Evolutionary conservation across 2,797 vertebrate genomes (phyloP), one percentile per base, ranked within the genome.

Genomic region (Ptychobarbus kaznakovi): DNA sequence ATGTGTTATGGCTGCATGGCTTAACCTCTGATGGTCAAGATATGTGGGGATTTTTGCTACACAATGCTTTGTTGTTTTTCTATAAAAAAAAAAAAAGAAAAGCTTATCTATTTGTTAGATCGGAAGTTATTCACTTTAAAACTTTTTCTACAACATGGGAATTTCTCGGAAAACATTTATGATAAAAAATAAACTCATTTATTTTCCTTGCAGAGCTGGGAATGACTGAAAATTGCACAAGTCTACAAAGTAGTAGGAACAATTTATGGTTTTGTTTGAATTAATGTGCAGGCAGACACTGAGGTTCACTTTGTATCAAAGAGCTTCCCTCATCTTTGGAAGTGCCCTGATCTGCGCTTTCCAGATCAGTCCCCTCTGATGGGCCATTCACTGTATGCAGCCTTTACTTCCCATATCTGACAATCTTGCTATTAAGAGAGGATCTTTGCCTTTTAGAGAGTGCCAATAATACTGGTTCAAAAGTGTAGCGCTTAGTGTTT

Each of bases 401-500:
- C 68, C 83, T 86, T 42, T 76, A 13, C 75, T 58, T 73, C 44
- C 63, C 58, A 22, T 83, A 83, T 87, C 74, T 77, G 85, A 89
- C 82, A 80, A 91, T 72, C 78, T 40, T 74, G 56, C 70, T 69
- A 66, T 77, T 87, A 78, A 74, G 70, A 84, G 65, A 85, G 86
- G 85, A 44, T 91, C 88, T 63, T 81, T 85, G 81, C 82, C 82
- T 75, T 87, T 87, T 89, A 87, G 89, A 90, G 44, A 53, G 70
- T 69, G n/a, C 53, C 65, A 76, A 12, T 58, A 78, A 65, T 46
- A 13, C 40, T 53, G 32, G 53, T 81, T 83, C 69, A 83, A 80
- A 85, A 83, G 81, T 28, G 22, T 58, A 82, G 42, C 28, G 78
- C 7, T 74, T 44, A 70, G 66, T 51, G 51, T 72, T 69, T 81